Evolutionary conservation across 2,797 vertebrate genomes (phyloP).

Genomic region (Lacerta bilineata): DNA sequence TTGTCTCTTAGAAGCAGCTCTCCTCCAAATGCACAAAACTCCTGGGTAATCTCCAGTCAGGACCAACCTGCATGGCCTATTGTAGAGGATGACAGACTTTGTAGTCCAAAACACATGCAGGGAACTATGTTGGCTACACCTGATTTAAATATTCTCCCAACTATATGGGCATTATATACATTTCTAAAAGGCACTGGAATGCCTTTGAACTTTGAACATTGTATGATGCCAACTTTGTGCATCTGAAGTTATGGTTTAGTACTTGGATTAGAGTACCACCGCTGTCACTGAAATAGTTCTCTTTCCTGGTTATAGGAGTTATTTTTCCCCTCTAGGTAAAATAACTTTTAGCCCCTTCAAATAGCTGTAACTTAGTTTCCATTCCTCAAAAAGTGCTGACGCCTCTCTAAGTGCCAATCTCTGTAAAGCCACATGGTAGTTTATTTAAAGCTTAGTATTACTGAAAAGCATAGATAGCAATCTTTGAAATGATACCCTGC

Average conservation of each 20-base stretch:
- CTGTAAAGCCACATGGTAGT: background rate
- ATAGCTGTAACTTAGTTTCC: constrained; percentile 13
- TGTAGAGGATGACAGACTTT: no score
- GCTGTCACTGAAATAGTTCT: background rate
- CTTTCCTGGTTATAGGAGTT: background rate
- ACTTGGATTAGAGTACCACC: background rate
- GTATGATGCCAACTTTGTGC: background rate
- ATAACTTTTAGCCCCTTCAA: background rate
- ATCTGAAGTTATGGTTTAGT: background rate
- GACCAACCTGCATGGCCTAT: no score
- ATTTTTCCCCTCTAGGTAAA: background rate
- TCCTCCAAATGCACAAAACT: background rate
- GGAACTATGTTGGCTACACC: no score
- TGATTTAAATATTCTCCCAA: background rate
- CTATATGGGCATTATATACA: background rate
- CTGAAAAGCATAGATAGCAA: background rate
- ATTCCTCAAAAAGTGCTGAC: background rate
- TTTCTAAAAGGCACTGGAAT: background rate
- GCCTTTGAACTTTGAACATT: background rate
- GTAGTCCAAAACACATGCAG: no score
- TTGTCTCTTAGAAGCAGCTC: background rate
- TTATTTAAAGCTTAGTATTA: constrained; percentile 15
- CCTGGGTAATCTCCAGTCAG: background rate
- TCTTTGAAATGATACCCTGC: constrained; percentile 14
- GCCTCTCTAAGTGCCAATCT: background rate